A percentile compares a stretch with the other conserved stretches of the same genome.
phyloP scores from a whole-genome alignment of 2,797 vertebrate species.

The Argentina silus region DNA sequence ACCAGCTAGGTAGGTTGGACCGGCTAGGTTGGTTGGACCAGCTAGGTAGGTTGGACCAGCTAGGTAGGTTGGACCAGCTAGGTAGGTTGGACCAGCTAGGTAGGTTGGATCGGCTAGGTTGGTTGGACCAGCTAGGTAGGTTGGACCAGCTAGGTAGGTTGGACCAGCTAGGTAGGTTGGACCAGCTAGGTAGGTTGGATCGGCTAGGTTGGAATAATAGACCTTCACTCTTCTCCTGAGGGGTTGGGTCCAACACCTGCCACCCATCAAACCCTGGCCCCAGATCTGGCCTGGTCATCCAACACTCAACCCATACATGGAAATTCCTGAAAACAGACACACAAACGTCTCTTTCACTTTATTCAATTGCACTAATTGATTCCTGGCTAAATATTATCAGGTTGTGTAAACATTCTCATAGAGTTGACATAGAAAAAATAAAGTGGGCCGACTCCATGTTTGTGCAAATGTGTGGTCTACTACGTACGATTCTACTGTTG shows the following conservation, averaged over 20 bases:
- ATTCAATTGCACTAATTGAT: neutral
- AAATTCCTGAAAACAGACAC: constrained; percentile 79
- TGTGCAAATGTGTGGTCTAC: too few relatives aligned
- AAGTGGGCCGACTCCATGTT: neutral
- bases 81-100: too few relatives aligned
- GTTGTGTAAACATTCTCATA: neutral
- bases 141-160: too few relatives aligned
- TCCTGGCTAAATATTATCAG: neutral
- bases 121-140: too few relatives aligned
- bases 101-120: too few relatives aligned
- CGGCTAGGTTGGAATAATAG: neutral
- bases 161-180: too few relatives aligned
- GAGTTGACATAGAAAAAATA: neutral
- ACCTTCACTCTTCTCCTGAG: constrained; percentile 86
- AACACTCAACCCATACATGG: constrained; percentile 90
- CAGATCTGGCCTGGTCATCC: constrained; percentile 85
- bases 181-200: too few relatives aligned
- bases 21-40: too few relatives aligned
- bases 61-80: too few relatives aligned
- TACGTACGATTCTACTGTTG: too few relatives aligned
- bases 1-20: too few relatives aligned
- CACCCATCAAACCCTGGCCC: constrained; percentile 81
- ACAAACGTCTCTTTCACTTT: neutral
- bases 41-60: too few relatives aligned
- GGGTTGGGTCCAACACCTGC: constrained; percentile 88